Percentiles rank a stretch among this genome's conserved stretches.
Evolutionary conservation across 2,113 vertebrate species (phyloP).

Genomic region (Notothenia rossii): DNA sequence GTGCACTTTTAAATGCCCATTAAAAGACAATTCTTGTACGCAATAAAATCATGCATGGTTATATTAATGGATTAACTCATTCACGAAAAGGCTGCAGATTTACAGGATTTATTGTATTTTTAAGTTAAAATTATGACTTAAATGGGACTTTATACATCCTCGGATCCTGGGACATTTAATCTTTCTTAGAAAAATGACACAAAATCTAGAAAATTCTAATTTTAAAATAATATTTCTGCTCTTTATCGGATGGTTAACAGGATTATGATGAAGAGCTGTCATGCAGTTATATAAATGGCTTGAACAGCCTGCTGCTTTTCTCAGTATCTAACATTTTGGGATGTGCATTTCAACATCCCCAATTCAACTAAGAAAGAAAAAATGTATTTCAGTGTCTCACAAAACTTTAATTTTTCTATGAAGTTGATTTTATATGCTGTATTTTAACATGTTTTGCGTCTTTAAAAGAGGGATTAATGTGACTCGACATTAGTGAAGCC

Average conservation of each 20-base stretch:
- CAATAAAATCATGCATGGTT: neutral
- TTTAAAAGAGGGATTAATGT: too few relatives aligned
- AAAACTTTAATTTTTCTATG: neutral
- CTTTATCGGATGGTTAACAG: conserved; percentile 16
- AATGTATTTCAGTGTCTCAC: neutral
- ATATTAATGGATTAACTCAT: conserved; percentile 3
- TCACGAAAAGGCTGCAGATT: neutral
- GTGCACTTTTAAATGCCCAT: conserved; percentile 8
- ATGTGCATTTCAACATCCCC: neutral
- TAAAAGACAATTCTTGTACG: conserved; percentile 5
- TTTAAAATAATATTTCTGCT: conserved; percentile 29
- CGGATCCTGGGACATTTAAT: neutral
- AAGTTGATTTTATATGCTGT: neutral
- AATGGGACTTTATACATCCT: neutral
- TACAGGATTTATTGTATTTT: neutral
- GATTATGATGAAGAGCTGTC: conserved; percentile 51
- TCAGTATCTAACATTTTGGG: conserved; percentile 1
- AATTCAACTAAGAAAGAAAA: neutral
- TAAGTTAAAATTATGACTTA: neutral
- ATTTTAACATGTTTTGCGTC: too few relatives aligned
- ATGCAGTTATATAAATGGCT: conserved; percentile 40
- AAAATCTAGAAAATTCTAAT: conserved; percentile 16
- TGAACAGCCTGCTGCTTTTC: neutral
- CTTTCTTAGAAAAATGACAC: neutral
- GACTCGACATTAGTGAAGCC: too few relatives aligned